phyloP scores from a whole-genome alignment of 2,797 vertebrate genomes.

The Protonibea diacanthus region DNA sequence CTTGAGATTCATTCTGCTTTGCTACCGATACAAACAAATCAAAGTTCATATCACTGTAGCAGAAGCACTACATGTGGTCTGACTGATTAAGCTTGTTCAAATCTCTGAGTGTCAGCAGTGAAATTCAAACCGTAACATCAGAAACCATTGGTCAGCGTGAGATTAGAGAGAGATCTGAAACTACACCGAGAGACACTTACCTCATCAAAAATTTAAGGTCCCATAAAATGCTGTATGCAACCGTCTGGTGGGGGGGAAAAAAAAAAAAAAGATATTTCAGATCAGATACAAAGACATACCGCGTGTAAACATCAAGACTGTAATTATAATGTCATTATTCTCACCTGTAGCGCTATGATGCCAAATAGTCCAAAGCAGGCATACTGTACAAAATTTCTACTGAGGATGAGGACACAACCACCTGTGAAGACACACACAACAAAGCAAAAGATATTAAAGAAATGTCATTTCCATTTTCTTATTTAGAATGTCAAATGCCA shows the following conservation, averaged over 20 bases:
- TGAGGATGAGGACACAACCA: conserved; percentile 96
- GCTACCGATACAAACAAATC: neutral
- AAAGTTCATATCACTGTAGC: neutral
- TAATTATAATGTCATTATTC: conserved; percentile 30
- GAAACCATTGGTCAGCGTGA: no score
- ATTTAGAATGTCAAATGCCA: neutral
- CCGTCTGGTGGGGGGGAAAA: conserved; percentile 86
- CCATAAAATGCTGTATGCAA: conserved; percentile 99
- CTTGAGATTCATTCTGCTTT: neutral
- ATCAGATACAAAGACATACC: conserved; percentile 24
- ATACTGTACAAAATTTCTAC: conserved; percentile 98
- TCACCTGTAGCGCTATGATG: conserved; percentile 98
- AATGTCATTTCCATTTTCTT: neutral
- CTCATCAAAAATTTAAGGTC: conserved; percentile 99
- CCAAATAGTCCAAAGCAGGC: conserved; percentile 98
- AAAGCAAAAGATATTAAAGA: neutral
- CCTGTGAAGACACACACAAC: conserved; percentile 81
- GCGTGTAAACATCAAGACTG: neutral
- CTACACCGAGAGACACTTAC: conserved; percentile 81
- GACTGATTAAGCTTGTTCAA: neutral
- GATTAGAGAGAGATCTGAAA: neutral
- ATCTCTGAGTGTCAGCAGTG: neutral
- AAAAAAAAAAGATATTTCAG: conserved; percentile 25
- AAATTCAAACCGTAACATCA: neutral
- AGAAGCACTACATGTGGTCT: neutral